Percentiles rank a stretch among this genome's conserved stretches.
phyloP scores from a whole-genome alignment of 2,888 invertebrate species.

The Odontocerum albicorne region DNA sequence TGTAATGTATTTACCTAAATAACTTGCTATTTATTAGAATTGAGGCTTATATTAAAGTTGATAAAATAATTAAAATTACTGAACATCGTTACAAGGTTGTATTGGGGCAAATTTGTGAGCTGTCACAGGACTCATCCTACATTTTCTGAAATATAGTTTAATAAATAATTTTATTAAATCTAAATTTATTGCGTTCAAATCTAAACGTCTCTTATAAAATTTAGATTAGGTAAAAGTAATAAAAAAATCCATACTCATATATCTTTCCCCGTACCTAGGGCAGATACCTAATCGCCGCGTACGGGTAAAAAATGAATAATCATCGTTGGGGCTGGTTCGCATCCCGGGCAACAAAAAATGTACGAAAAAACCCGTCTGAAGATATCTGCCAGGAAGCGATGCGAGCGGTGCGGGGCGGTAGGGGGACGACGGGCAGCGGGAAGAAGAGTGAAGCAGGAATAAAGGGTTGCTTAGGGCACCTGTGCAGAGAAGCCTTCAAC shows the following conservation, averaged over 20 bases:
- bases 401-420: constrained; percentile 29
- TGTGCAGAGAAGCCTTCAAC: too few relatives aligned
- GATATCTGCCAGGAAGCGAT: constrained; percentile 35
- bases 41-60: too few relatives aligned
- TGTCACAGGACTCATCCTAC: too few relatives aligned
- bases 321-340: constrained; percentile 30
- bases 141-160: too few relatives aligned
- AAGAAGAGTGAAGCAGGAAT: too few relatives aligned
- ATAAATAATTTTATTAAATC: too few relatives aligned
- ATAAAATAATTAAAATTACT: too few relatives aligned
- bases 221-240: constrained; percentile 33
- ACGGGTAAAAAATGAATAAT: constrained; percentile 35
- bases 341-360: constrained; percentile 27
- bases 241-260: constrained; percentile 35
- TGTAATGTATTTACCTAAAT: too few relatives aligned
- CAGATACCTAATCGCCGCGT: constrained; percentile 32
- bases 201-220: constrained; percentile 30
- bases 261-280: constrained; percentile 19
- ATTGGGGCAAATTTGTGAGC: too few relatives aligned
- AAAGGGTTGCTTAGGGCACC: constrained; percentile 34
- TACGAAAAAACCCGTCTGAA: constrained; percentile 34
- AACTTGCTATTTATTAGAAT: too few relatives aligned
- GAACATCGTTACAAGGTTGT: too few relatives aligned
- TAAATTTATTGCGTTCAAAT: neutral
- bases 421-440: too few relatives aligned